These are phyloP conservation scores for Callipepla squamata DNA, from an alignment of 2,113 vertebrate species.

Conservation along the genomic window DNA sequence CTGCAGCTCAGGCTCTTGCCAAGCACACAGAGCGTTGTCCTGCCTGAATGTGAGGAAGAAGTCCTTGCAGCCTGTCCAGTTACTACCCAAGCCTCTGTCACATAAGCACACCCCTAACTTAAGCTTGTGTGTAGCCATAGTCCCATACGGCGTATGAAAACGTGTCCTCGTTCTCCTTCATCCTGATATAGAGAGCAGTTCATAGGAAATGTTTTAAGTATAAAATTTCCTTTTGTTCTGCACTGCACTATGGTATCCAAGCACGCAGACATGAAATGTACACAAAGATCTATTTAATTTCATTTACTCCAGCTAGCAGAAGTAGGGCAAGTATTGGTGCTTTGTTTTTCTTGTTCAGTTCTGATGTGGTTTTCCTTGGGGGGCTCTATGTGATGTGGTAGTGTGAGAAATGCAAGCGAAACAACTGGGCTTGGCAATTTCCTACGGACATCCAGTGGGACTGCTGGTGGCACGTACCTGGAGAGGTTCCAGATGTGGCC, in stretches of 20 bases:
- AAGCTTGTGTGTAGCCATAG: not conserved
- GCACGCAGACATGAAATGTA: fast-evolving
- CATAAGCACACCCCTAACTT: not conserved
- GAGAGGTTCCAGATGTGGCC: not conserved
- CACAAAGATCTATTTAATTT: not conserved
- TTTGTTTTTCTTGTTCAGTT: not conserved
- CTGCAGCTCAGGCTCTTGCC: not conserved
- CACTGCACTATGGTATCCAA: not conserved
- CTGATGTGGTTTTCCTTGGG: not conserved
- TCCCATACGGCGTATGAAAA: not conserved
- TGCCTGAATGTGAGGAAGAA: not conserved
- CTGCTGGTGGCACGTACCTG: not conserved
- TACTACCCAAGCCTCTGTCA: not conserved
- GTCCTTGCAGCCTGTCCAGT: not conserved
- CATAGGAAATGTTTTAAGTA: not conserved
- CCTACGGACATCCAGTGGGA: not conserved
- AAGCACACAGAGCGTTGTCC: not conserved
- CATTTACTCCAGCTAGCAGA: not conserved
- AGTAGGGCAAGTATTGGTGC: not conserved
- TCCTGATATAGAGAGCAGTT: not conserved
- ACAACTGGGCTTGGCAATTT: not conserved
- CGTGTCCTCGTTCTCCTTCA: not conserved
- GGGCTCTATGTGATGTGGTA: not conserved
- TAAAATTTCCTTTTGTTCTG: not conserved
- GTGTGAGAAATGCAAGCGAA: not conserved